Base-by-base conservation (phyloP, 2,888 invertebrate species). In the Mellilla xanthometata region DNA sequence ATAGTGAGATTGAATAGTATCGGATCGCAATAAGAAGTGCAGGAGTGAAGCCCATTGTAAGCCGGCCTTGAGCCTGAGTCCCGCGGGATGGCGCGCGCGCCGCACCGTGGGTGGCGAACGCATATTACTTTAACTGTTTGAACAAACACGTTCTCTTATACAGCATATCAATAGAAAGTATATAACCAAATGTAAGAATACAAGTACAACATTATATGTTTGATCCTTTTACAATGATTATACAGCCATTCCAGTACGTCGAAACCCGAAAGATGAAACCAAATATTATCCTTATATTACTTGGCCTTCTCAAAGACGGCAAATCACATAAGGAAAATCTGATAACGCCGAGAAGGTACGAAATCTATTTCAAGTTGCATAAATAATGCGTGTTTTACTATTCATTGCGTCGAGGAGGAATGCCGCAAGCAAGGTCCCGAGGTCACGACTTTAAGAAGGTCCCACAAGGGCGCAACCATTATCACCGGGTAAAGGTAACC, bases 391-490 rank as follows among this genome's bases (percentile, higher is more conserved):
- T 52, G 40, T 47, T 53, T 49, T 52, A 46, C 47, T 53, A 55
- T 55, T 49, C 43, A 49, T 45, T 60, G 58, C 55, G 60, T 63
- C 51, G 58, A 61, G 59, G 56, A 66, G 58, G 53, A 60, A 58
- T 56, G 76, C 81, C 71, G 55, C 60, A 74, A 81, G 82, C 85
- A 76, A 81, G 79, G 81, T 75, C 72, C 76, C 67, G 76, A 76
- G 86, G 82, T 86, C 85, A 86, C 84, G 84, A 84, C 82, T 84
- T 79, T 78, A 77, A 74, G 76, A 81, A 81, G 81, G 78, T 76
- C 76, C 74, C 65, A 68, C 83, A 81, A 81, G 81, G 77, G 76
- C 81, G 74, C 66, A 58, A 48, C 59, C 64, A 68, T 69, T 72
- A 71, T 71, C 49, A 52, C 41, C 48, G 45, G 52, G 48, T 52